Conservation (phyloP, 1,140 invertebrate genomes). For the Nasonia giraulti region DNA sequence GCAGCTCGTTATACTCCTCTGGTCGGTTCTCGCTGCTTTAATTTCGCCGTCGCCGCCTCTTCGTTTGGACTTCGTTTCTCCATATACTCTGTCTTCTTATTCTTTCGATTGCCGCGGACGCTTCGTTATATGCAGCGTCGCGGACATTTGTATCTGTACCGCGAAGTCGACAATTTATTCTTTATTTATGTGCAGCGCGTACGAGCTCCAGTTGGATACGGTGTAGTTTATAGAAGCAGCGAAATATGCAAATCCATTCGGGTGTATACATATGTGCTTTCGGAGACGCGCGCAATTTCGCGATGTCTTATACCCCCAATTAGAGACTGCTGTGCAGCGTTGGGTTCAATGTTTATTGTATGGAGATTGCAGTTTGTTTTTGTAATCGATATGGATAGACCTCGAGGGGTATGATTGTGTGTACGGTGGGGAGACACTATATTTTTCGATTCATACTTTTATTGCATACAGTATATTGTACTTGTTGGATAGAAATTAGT, state of each 20-base stretch:
- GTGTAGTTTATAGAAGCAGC: background rate
- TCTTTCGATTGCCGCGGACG: background rate
- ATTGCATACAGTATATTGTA: too few species aligned
- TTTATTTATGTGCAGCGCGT: background rate
- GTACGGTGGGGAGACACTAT: too few species aligned
- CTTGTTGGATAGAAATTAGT: too few species aligned
- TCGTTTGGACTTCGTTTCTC: background rate
- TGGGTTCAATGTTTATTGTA: too few species aligned
- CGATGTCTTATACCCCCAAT: too few species aligned
- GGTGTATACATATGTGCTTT: background rate
- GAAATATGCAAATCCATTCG: slow-evolving; percentile 12
- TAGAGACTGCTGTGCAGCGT: too few species aligned
- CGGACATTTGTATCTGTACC: background rate
- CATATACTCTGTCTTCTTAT: background rate
- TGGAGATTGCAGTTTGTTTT: too few species aligned
- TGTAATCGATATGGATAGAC: too few species aligned
- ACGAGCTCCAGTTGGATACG: background rate
- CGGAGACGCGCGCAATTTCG: too few species aligned
- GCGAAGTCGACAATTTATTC: background rate
- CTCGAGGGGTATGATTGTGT: too few species aligned
- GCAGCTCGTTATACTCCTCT: slow-evolving; percentile 13
- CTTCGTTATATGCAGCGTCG: background rate
- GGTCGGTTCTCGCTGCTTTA: background rate
- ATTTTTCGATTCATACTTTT: too few species aligned
- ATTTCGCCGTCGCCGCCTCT: background rate